Conservation (phyloP, 1,140 invertebrate species). For the Caenorhabditis inopinata region DNA sequence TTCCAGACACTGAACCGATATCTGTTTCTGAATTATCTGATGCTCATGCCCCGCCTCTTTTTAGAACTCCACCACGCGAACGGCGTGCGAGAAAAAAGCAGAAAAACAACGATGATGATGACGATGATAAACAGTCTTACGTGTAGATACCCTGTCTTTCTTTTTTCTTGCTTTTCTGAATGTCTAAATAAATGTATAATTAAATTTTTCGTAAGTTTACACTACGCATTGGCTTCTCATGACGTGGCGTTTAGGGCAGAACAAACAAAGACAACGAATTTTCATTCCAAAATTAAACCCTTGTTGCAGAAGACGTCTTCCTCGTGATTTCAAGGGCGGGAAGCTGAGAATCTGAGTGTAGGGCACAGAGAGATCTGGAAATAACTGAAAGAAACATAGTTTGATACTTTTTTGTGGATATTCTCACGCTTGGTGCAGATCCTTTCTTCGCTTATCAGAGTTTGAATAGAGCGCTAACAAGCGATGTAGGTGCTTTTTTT, state of each 20-base stretch:
- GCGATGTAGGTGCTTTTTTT: neutral
- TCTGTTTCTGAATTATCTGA: conserved; percentile 13
- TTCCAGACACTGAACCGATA: conserved; percentile 7
- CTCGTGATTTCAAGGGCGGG: conserved; percentile 18
- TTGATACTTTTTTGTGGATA: conserved; percentile 5
- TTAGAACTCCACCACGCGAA: neutral
- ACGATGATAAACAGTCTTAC: conserved; percentile 21
- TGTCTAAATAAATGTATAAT: neutral
- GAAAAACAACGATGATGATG: neutral
- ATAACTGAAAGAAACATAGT: neutral
- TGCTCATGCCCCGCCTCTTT: neutral
- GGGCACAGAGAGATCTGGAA: neutral
- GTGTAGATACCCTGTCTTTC: conserved; percentile 5
- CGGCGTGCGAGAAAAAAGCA: neutral
- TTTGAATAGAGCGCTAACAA: conserved; percentile 1
- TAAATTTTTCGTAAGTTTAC: neutral
- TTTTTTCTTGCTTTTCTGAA: neutral
- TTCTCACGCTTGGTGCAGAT: conserved; percentile 8
- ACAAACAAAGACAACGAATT: neutral
- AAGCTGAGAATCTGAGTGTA: neutral
- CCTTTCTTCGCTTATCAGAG: neutral
- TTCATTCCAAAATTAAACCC: conserved; percentile 22
- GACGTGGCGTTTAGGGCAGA: neutral
- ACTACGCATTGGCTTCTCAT: neutral
- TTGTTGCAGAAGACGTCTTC: neutral